A percentile compares a stretch with the other conserved stretches of the same genome.
Conservation (phyloP, 2,113 vertebrate species). For the Salminus brasiliensis region DNA sequence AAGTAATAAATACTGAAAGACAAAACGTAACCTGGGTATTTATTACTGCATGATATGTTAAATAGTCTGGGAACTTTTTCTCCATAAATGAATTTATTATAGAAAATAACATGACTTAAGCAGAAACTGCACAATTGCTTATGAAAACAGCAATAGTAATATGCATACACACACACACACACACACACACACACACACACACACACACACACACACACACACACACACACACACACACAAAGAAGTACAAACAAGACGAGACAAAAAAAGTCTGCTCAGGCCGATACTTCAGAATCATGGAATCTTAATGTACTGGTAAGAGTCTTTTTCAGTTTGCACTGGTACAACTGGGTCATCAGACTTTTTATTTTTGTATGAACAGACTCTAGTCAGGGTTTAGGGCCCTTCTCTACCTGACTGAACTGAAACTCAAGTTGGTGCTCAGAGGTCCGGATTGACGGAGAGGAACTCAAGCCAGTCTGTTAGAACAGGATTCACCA, state of each 20-base stretch:
- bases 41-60: too few species aligned
- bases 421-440: background rate
- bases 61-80: too few species aligned
- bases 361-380: background rate
- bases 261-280: background rate
- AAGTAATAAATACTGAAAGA: background rate
- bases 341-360: background rate
- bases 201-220: too few species aligned
- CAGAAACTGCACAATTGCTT: too few species aligned
- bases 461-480: slow-evolving; percentile 72
- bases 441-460: slow-evolving; percentile 63
- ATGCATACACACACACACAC: background rate
- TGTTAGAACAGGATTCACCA: slow-evolving; percentile 56
- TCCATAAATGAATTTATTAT: too few species aligned
- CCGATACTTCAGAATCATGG: background rate
- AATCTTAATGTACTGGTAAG: background rate
- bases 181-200: too few species aligned
- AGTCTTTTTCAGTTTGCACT: too few species aligned
- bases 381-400: background rate
- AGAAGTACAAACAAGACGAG: background rate
- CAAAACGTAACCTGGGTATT: background rate
- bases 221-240: too few species aligned
- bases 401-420: background rate
- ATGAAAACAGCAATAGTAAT: too few species aligned
- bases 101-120: too few species aligned